Evolutionary conservation across 1,140 invertebrate species (phyloP), one percentile per base, ranked within the genome.

Genomic region (Bombus consobrinus): DNA sequence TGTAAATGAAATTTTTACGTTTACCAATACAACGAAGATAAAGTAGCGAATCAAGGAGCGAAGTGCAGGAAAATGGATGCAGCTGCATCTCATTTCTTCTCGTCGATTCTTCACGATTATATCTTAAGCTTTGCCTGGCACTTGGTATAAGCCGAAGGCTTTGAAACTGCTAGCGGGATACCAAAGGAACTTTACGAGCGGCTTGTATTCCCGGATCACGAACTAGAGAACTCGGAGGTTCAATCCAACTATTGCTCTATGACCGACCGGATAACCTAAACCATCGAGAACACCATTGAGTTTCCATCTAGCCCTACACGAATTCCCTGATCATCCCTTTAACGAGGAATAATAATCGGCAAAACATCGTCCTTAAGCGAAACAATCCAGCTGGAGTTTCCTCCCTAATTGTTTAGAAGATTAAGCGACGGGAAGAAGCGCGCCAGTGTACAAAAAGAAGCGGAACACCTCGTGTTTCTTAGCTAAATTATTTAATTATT

Each of bases 141-240:
- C 18, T 69, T 25, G 32, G 59, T 13, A 62, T n/a, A 62, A 62
- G 59, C 12, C 28, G 59, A n/a, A n/a, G 25, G 22, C 25, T 71
- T 47, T 28, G 75, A 25, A 84, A 78, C 75, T 41, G 73, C 37
- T 66, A 69, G 28, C 59, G 47, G 64, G 47, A 71, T 37, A 39
- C 1, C 8, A 22, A 77, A n/a, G 3, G 37, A 83, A 83, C 81
- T 83, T 83, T 53, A 13, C 64, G 72, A 37, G 6, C 43, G 32
- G 47, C 37, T 77, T 84, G 66, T 71, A 41, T 43, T 43, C 34
- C 18, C 43, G 73, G 73, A 69, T 68, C 47, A 66, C 43, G 59
- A 76, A 28, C 66, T 8, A 15, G 15, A 13, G 64, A 84, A 79
- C 75, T 79, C 9, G 66, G 4, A 41, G 47, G 3, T 28, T 43